These are phyloP conservation scores for Spodoptera littoralis DNA, from an alignment of 2,888 invertebrate species.

Conservation along the genomic window DNA sequence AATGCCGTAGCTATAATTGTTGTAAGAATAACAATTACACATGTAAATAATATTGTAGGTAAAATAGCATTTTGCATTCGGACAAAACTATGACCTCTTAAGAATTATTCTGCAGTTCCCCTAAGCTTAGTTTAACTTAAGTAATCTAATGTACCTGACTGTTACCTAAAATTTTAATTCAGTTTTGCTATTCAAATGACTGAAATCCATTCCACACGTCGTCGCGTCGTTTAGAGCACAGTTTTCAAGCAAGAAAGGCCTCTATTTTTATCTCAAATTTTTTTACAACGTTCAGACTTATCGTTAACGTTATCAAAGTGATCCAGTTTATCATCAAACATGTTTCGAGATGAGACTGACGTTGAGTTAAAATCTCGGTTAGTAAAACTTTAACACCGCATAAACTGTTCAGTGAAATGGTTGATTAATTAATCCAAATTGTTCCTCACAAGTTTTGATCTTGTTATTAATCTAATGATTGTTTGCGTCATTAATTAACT, in stretches of 20 bases:
- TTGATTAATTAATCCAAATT: constrained; percentile 45
- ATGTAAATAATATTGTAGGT: constrained; percentile 29
- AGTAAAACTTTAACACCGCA: constrained; percentile 29
- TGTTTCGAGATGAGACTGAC: constrained; percentile 31
- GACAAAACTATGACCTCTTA: constrained; percentile 12
- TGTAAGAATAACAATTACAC: constrained; percentile 43
- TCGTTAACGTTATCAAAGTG: constrained; percentile 43
- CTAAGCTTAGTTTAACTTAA: not conserved
- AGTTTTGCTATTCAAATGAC: constrained; percentile 1
- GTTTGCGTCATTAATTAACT: constrained; percentile 23
- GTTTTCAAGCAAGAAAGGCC: constrained; percentile 4
- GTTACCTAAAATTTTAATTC: constrained; percentile 5
- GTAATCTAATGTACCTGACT: not conserved
- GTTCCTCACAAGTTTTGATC: constrained; percentile 25
- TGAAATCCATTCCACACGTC: constrained; percentile 7
- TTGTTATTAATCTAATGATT: constrained; percentile 38
- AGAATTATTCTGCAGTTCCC: not conserved
- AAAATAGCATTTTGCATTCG: not conserved
- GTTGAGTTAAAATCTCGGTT: constrained; percentile 43
- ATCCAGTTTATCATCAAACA: constrained; percentile 36
- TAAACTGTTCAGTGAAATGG: constrained; percentile 37
- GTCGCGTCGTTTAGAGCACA: constrained; percentile 1
- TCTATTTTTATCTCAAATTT: constrained; percentile 12
- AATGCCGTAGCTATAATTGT: constrained; percentile 28
- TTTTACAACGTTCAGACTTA: constrained; percentile 13